Evolutionary conservation across 2,888 invertebrate genomes (phyloP).

Genomic region (Meteorus colon): DNA sequence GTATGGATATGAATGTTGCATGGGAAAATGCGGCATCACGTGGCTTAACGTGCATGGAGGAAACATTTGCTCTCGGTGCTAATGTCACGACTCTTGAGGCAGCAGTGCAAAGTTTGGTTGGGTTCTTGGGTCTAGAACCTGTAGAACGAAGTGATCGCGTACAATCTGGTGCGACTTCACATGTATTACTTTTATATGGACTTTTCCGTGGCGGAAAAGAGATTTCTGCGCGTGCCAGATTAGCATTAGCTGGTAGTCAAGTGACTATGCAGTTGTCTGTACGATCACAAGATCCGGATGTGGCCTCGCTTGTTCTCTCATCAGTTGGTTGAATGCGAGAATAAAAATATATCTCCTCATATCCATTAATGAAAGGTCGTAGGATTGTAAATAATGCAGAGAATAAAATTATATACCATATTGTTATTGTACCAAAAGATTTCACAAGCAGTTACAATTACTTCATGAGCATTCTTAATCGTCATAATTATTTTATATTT

Average conservation of each 20-base stretch:
- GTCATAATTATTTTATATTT: slow-evolving; percentile 10
- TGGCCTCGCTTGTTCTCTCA: slow-evolving; percentile 90
- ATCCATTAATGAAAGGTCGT: neutral
- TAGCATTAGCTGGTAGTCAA: slow-evolving; percentile 84
- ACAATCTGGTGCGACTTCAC: slow-evolving; percentile 86
- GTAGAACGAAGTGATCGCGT: slow-evolving; percentile 90
- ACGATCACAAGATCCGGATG: slow-evolving; percentile 87
- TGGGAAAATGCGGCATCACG: slow-evolving; percentile 80
- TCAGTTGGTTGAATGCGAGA: slow-evolving; percentile 83
- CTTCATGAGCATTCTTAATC: neutral
- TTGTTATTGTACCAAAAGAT: neutral
- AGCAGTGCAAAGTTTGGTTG: slow-evolving; percentile 87
- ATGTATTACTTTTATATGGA: slow-evolving; percentile 88
- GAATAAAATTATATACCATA: slow-evolving; percentile 14
- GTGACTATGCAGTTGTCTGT: slow-evolving; percentile 96
- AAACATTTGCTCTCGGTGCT: slow-evolving; percentile 90
- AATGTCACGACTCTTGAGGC: slow-evolving; percentile 86
- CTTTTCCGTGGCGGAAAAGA: slow-evolving; percentile 94
- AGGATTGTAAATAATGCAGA: slow-evolving; percentile 1
- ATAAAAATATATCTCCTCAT: neutral
- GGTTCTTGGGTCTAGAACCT: slow-evolving; percentile 88
- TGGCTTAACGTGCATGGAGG: slow-evolving; percentile 83
- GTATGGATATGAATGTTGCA: slow-evolving; percentile 75
- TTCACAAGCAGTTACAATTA: neutral
- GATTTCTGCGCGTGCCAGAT: slow-evolving; percentile 88